phyloP scores from a whole-genome alignment of 2,888 invertebrate species.

The Eurois occulta region DNA sequence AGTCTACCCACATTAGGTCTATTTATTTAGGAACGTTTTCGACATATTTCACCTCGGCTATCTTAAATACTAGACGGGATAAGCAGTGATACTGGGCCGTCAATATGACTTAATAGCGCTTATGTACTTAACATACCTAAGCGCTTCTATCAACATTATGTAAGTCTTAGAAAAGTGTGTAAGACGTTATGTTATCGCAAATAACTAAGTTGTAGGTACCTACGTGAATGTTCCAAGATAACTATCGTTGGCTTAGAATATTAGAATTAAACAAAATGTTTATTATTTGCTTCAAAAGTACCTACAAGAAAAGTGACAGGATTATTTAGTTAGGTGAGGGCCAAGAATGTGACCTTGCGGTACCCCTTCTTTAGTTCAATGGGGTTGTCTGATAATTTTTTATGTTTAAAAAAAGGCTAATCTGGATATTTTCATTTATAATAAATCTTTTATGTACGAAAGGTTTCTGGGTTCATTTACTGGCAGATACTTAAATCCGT shows the following conservation, averaged over 20 bases:
- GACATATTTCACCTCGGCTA: background rate
- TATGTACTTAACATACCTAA: too few relatives aligned
- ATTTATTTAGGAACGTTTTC: background rate
- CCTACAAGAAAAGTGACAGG: background rate
- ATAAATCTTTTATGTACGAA: background rate
- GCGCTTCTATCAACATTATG: constrained; percentile 8
- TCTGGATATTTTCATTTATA: too few relatives aligned
- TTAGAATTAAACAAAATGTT: constrained; percentile 23
- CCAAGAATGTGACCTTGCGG: constrained; percentile 26
- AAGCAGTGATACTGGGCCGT: constrained; percentile 15
- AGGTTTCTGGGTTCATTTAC: background rate
- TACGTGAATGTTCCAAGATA: constrained; percentile 14
- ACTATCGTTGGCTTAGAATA: background rate
- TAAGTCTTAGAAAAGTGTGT: constrained; percentile 9
- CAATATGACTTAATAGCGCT: constrained; percentile 39
- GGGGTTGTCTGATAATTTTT: background rate
- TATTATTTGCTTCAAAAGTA: constrained; percentile 1
- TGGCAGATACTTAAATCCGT: background rate
- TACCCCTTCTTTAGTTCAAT: background rate
- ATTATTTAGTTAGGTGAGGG: background rate
- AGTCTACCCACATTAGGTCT: constrained; percentile 20
- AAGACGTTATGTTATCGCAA: constrained; percentile 29
- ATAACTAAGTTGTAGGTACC: background rate
- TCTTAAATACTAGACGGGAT: background rate
- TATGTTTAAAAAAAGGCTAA: background rate